These are phyloP conservation scores for Polydrusus pterygomalis DNA, from an alignment of 2,888 invertebrate genomes.

Conservation along the genomic window DNA sequence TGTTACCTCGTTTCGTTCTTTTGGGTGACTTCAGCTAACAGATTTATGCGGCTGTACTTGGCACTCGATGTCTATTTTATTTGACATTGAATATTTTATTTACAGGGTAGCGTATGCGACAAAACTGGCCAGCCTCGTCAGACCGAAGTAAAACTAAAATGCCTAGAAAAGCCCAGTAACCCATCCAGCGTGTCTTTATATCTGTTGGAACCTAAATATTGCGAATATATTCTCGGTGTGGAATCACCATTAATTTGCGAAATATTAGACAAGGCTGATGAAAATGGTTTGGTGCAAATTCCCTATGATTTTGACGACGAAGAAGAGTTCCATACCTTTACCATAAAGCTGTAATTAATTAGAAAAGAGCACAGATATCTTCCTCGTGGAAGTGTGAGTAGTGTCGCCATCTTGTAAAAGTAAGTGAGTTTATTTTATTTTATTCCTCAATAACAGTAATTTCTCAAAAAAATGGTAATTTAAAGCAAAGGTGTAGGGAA, in stretches of 20 bases:
- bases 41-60: too few relatives aligned
- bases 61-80: not conserved
- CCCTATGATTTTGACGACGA: constrained; percentile 44
- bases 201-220: constrained; percentile 92
- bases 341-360: constrained; percentile 43
- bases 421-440: too few relatives aligned
- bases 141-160: constrained; percentile 90
- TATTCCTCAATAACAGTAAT: too few relatives aligned
- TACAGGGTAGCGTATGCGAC: constrained; percentile 88
- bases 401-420: too few relatives aligned
- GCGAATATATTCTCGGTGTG: constrained; percentile 95
- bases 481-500: too few relatives aligned
- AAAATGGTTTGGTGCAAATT: constrained; percentile 80
- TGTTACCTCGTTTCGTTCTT: too few relatives aligned
- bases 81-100: not conserved
- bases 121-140: constrained; percentile 85
- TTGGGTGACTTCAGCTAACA: too few relatives aligned
- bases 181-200: constrained; percentile 88
- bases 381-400: too few relatives aligned
- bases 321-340: constrained; percentile 39
- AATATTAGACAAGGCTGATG: constrained; percentile 86
- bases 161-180: constrained; percentile 82
- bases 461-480: too few relatives aligned
- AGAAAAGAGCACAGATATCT: too few relatives aligned
- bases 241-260: constrained; percentile 94